Base-by-base conservation (phyloP, 2,888 invertebrate species). In the Sisyra nigra region DNA sequence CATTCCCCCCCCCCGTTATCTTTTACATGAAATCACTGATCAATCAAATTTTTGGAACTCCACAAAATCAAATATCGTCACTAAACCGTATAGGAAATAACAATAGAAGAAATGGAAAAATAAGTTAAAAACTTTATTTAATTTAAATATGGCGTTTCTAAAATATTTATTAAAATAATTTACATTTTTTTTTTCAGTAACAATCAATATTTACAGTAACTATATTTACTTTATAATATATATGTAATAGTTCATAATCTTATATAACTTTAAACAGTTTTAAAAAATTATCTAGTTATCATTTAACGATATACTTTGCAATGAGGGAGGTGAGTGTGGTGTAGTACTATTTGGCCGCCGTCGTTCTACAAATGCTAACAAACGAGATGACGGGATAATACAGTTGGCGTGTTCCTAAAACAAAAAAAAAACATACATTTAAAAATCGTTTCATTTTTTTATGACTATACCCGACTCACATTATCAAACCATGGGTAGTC, bases 401-500 rank as follows among this genome's bases (percentile, higher is more conserved):
- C 49, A 49, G 39, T 46, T 39, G 37, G 44, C 48, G 33, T 48
- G 50, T 29, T 47, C 48, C 52, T 52, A 33, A 40, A 35, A 40
- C 17, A 40, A 35, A 41, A 40, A 32, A 24, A n/a, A n/a, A n/a
- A n/a, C n/a, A n/a, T n/a, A n/a, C n/a, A n/a, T n/a, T n/a, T n/a
- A n/a, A 30, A 44, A 19, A 40, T n/a, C n/a, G n/a, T n/a, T n/a
- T 33, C 33, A 33, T 11, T 33, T 33, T 33, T 33, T 33, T 6
- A 33, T 5, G 24, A 24, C 7, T 3, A 24, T 5, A 24, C 7
- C 10, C n/a, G 30, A 31, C 41, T 41, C 44, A 57, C 51, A 44
- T 53, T 49, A 18, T 46, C 48, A 18, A 64, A 62, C 71, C 71
- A 71, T 7, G 61, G 52, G 14, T 62, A 66, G 46, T 58, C 55